Base-by-base conservation (phyloP, 2,888 invertebrate genomes). In the Apamea sordens region DNA sequence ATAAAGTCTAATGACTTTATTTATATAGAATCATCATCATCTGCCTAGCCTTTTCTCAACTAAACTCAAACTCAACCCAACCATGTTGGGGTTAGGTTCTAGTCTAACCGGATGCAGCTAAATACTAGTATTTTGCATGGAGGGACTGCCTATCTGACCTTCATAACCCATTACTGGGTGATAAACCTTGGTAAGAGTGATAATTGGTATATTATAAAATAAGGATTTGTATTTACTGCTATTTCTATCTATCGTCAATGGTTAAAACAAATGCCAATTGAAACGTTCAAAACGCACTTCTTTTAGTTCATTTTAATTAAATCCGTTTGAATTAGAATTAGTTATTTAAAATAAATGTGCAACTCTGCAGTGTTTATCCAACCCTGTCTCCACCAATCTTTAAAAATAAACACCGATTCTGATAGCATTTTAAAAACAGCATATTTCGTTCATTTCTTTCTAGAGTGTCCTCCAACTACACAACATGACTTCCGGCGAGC, bases 391-490 rank as follows among this genome's bases (percentile, higher is more conserved):
- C 32, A 32, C 32, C 18, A 56, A 24, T 59, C 24, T 59, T 53
- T 32, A 11, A 1, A 36, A 28, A 28, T 21, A 21, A 44, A 28
- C 11, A 68, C 11, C 6, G 10, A 10, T n/a, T 67, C 10, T 10
- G 15, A 41, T 41, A 15, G 15, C 8, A 10, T 67, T 41, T 41
- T 18, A 41, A 41, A 67, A 32, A 36, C 15, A 68, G 18, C 15
- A 53, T 32, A 50, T 13, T 71, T 71, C 64, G 36, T 64, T 36
- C 2, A 65, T 71, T 21, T 36, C 21, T 21, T 71, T 91, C 1
- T 93, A 99, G 99, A 98, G 98, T 94, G 98, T 98, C 7, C 97
- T 99, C 72, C 98, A 99, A 96, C 96, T 99, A 18, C 98, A 98
- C 94, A 97, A 97, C 85, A 95, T 99, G 89, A 95, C 96, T 76